A percentile compares a stretch with the other conserved stretches of the same genome.
Evolutionary conservation across 2,888 invertebrate genomes (phyloP).

Genomic region (Steromphala cineraria): DNA sequence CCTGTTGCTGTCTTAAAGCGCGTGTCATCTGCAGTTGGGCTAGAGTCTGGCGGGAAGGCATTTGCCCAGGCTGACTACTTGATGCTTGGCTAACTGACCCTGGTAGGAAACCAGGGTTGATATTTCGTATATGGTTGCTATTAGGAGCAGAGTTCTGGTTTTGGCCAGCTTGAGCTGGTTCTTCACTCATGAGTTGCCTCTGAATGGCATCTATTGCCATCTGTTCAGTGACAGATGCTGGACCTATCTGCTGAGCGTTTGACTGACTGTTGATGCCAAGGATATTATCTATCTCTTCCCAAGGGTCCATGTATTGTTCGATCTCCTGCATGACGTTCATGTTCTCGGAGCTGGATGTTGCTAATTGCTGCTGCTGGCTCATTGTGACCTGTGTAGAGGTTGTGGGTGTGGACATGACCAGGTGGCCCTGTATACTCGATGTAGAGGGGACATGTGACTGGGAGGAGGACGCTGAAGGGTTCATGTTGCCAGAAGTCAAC

Average conservation of each 20-base stretch:
- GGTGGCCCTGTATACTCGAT: not conserved
- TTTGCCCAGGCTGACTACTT: conserved; percentile 20
- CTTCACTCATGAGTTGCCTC: conserved; percentile 88
- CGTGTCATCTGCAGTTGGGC: conserved; percentile 24
- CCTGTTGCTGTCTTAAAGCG: not conserved
- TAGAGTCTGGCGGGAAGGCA: conserved; percentile 15
- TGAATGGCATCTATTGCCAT: conserved; percentile 92
- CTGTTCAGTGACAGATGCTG: conserved; percentile 79
- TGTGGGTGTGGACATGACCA: not conserved
- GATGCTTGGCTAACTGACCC: conserved; percentile 31
- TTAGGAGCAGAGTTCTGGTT: not conserved
- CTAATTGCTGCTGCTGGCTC: conserved; percentile 30
- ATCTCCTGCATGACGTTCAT: conserved; percentile 41
- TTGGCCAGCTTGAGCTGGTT: conserved; percentile 38
- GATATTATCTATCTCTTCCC: conserved; percentile 18
- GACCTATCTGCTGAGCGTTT: conserved; percentile 9
- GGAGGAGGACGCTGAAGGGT: conserved; percentile 2
- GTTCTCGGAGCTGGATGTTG: not conserved
- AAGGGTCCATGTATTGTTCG: conserved; percentile 40
- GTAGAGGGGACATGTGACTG: conserved; percentile 15
- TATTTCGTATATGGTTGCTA: conserved; percentile 11
- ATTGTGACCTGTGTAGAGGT: conserved; percentile 9
- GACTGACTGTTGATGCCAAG: conserved; percentile 16
- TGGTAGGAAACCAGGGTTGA: conserved; percentile 25
- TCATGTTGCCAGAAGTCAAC: conserved; percentile 41